Conservation (phyloP, 2,888 invertebrate genomes). For the Cantharis flavilabris region DNA sequence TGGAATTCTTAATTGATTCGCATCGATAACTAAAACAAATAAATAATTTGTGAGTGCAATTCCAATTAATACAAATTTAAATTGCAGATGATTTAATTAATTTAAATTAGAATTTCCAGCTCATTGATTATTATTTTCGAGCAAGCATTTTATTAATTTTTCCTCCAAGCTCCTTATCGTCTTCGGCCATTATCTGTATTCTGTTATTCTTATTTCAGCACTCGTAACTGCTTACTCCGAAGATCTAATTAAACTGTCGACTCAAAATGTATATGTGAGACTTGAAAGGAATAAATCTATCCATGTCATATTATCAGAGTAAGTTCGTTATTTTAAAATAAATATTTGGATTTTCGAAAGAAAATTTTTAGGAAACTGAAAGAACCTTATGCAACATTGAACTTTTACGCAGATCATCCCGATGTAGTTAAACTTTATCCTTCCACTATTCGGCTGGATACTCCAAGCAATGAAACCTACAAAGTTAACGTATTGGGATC, state of each 20-base stretch:
- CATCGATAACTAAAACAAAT: background rate
- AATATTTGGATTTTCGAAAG: background rate
- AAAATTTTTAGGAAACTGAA: slow-evolving; percentile 4
- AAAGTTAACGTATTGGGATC: slow-evolving; percentile 64
- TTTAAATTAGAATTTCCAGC: background rate
- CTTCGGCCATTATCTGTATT: background rate
- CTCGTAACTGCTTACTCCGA: background rate
- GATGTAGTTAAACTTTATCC: slow-evolving; percentile 66
- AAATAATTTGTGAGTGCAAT: background rate
- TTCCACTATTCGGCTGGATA: slow-evolving; percentile 47
- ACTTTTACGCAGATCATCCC: slow-evolving; percentile 64
- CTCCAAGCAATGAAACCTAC: slow-evolving; percentile 41
- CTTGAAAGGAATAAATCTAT: background rate
- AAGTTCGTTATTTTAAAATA: background rate
- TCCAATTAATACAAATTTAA: background rate
- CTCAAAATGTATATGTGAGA: background rate
- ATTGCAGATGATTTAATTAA: background rate
- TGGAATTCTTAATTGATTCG: background rate
- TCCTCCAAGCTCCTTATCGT: background rate
- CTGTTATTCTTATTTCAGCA: background rate
- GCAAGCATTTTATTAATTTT: background rate
- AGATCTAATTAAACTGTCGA: background rate
- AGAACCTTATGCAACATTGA: background rate
- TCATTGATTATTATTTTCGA: background rate
- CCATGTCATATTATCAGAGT: background rate